Evolutionary conservation across 2,113 vertebrate genomes (phyloP), one percentile per base, ranked within the genome.

Genomic region (Calyptommatus sinebrachiatus): DNA sequence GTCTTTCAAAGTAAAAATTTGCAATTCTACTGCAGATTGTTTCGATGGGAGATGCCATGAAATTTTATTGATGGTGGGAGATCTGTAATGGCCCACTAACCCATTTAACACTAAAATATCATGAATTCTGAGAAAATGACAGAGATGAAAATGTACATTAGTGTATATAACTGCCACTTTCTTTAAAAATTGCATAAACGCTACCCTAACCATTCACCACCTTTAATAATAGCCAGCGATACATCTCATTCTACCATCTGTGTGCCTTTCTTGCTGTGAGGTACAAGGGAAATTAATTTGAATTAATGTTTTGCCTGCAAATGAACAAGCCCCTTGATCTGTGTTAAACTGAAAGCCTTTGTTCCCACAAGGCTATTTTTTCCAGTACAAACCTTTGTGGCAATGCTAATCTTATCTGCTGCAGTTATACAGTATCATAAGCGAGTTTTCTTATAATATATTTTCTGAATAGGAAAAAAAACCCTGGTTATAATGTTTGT

Each of bases 331-430:
- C 76, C 53, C 61, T 67, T 9, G 4, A 31, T 14, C 7, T 76
- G 24, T 63, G 14, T 14, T 83, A 41, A 76, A 84, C 72, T 70
- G 16, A 76, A 41, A 4, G 28, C n/a, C 78, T n/a, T 26, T 10
- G 35, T 73, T 66, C 45, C 12, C 28, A 50, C 60, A 26, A 8
- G 50, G 57, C 48, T 7, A 14, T 80, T 0, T 24, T 7, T 72
- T 71, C 24, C 31, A 78, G 68, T 2, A 48, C 1, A 6, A 67
- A 12, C 9, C 29, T 71, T 28, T 81, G 31, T 62, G 24, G 62
- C 31, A 50, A 21, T 76, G 35, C 28, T 81, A 73, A 69, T 73
- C 29, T 35, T 67, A 73, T 61, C 41, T 45, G 28, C 50, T 48
- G 14, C 21, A 68, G 14, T 45, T 12, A 24, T 21, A 41, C 35